Conservation (phyloP, 2,113 vertebrate species). For the Abramis brama region DNA sequence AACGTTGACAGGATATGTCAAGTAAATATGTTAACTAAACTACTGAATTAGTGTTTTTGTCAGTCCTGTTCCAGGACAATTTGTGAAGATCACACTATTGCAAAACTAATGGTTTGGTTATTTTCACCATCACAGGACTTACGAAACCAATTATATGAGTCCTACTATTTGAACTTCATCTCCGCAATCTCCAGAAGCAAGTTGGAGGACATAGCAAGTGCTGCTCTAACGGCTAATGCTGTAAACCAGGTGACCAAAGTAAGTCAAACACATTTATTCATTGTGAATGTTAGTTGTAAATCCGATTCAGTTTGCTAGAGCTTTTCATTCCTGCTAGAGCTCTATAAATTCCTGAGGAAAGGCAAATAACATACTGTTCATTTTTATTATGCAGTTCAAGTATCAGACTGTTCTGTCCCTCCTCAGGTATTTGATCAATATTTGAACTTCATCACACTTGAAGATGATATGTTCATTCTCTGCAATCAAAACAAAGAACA, state of each 20-base stretch:
- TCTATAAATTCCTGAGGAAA: background rate
- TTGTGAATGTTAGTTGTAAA: no score
- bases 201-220: constrained; percentile 96
- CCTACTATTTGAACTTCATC: constrained; percentile 98
- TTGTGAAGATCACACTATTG: background rate
- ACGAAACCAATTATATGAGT: constrained; percentile 94
- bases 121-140: constrained; percentile 81
- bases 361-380: background rate
- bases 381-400: background rate
- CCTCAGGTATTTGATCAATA: constrained; percentile 97
- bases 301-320: background rate
- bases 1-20: constrained; percentile 98
- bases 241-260: constrained; percentile 96
- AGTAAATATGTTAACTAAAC: constrained; percentile 69
- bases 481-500: constrained; percentile 97
- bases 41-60: background rate
- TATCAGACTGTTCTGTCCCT: constrained; percentile 26
- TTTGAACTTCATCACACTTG: constrained; percentile 98
- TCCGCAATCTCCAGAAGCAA: constrained; percentile 98
- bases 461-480: constrained; percentile 97
- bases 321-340: background rate
- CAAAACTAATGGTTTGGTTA: background rate
- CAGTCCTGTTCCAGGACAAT: background rate
- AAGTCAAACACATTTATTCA: constrained; percentile 50
- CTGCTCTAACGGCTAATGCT: constrained; percentile 90